A percentile compares a stretch with the other conserved stretches of the same genome.
Conservation (phyloP, 1,140 invertebrate species). For the Drosophila ficusphila region DNA sequence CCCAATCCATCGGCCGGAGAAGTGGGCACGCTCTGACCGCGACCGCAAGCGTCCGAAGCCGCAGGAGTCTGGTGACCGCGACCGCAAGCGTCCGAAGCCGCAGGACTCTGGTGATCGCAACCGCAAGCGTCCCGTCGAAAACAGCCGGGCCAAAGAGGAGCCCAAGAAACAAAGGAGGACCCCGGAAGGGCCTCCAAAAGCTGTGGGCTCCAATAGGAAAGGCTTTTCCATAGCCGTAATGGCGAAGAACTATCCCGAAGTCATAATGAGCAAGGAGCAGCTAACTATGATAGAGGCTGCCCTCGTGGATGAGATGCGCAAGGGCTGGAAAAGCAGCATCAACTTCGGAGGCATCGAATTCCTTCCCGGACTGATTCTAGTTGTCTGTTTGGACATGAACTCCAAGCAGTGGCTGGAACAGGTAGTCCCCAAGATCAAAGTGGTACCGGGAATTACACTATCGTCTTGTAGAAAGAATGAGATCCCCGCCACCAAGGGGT, state of each 20-base stretch:
- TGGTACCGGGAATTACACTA: not conserved
- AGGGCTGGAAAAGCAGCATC: slow-evolving; percentile 12
- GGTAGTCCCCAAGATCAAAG: not conserved
- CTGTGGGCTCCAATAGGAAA: not conserved
- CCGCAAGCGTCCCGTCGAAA: not conserved
- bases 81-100: too few relatives aligned
- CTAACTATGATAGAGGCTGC: not conserved
- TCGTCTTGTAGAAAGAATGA: not conserved
- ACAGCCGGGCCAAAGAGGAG: not conserved
- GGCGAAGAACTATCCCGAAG: not conserved
- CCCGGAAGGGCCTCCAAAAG: not conserved
- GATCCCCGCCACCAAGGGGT: not conserved
- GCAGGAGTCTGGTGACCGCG: not conserved
- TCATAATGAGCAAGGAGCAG: not conserved
- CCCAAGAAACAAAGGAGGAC: not conserved
- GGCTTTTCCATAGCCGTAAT: not conserved
- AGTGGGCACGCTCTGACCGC: not conserved
- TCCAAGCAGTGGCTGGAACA: slow-evolving; percentile 8
- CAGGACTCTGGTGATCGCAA: not conserved
- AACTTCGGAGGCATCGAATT: slow-evolving; percentile 10
- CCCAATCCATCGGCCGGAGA: too few relatives aligned
- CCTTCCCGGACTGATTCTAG: not conserved
- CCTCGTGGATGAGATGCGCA: not conserved
- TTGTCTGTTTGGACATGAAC: slow-evolving; percentile 1
- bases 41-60: too few relatives aligned